phyloP scores from a whole-genome alignment of 2,888 invertebrate species.

The Hylaea fasciaria region DNA sequence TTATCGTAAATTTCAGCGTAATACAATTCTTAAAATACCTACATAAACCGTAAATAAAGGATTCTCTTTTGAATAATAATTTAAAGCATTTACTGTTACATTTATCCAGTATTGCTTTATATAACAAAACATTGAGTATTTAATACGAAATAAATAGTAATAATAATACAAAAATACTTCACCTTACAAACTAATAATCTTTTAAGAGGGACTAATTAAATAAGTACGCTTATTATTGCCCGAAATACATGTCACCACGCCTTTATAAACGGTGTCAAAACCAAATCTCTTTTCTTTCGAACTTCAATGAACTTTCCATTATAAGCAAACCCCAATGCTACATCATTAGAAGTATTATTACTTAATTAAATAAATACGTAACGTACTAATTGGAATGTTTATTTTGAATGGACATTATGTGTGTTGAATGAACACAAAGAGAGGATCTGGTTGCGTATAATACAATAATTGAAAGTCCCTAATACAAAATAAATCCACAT shows the following conservation, averaged over 20 bases:
- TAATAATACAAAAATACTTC: conserved; percentile 25
- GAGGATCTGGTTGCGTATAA: not conserved
- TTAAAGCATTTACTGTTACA: conserved; percentile 8
- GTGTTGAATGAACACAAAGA: no score
- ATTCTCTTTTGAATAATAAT: conserved; percentile 4
- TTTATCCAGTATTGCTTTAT: conserved; percentile 12
- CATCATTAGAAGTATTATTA: not conserved
- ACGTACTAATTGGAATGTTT: conserved; percentile 54
- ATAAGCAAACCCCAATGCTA: conserved; percentile 2
- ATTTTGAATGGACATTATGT: conserved; percentile 25
- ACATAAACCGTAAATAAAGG: not conserved
- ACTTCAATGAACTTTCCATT: not conserved
- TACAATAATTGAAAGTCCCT: not conserved
- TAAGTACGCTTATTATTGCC: conserved; percentile 63
- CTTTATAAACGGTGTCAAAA: conserved; percentile 29
- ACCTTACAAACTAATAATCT: conserved; percentile 53
- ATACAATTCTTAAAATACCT: conserved; percentile 2
- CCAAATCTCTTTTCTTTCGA: not conserved
- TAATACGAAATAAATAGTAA: conserved; percentile 31
- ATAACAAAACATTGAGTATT: conserved; percentile 36
- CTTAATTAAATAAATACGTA: conserved; percentile 42
- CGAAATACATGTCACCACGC: conserved; percentile 40
- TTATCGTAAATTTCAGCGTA: conserved; percentile 3
- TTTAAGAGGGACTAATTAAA: conserved; percentile 49
- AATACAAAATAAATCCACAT: not conserved